A percentile compares a stretch with the other conserved stretches of the same genome.
Conservation (phyloP, 2,113 vertebrate species). For the Callopanchax toddi region DNA sequence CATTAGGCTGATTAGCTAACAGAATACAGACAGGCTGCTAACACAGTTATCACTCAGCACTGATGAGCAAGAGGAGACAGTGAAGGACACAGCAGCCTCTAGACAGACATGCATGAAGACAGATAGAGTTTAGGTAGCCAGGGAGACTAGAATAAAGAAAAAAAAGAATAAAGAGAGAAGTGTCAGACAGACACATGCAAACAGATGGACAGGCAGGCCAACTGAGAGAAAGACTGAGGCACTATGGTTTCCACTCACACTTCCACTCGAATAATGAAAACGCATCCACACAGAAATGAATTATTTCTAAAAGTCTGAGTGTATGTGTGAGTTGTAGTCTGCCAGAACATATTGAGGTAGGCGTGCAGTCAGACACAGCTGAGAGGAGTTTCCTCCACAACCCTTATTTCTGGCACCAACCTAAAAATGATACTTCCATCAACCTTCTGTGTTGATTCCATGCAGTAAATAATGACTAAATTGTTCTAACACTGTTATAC, state of each 20-base stretch:
- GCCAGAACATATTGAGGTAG: slow-evolving; percentile 60
- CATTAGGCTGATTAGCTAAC: slow-evolving; percentile 64
- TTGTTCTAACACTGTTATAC: slow-evolving; percentile 24
- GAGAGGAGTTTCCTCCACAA: slow-evolving; percentile 50
- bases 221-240: slow-evolving; percentile 31
- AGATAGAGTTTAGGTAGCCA: slow-evolving; percentile 55
- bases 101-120: slow-evolving; percentile 48
- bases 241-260: slow-evolving; percentile 23
- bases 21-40: slow-evolving; percentile 60
- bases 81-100: slow-evolving; percentile 52
- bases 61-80: slow-evolving; percentile 58
- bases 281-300: slow-evolving; percentile 54
- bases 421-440: slow-evolving; percentile 29
- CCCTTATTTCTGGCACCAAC: slow-evolving; percentile 48
- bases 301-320: slow-evolving; percentile 42
- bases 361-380: slow-evolving; percentile 56
- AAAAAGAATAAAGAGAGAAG: slow-evolving; percentile 25
- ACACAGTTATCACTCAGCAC: slow-evolving; percentile 66
- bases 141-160: slow-evolving; percentile 22
- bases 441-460: slow-evolving; percentile 39
- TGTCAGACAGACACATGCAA: slow-evolving; percentile 42
- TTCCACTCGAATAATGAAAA: slow-evolving; percentile 57
- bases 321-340: slow-evolving; percentile 37
- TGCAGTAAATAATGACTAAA: slow-evolving; percentile 23
- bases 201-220: slow-evolving; percentile 49